Percentiles rank a stretch among this genome's conserved stretches.
Conservation (phyloP, 1,140 invertebrate species). For the Lepidurus packardi region DNA sequence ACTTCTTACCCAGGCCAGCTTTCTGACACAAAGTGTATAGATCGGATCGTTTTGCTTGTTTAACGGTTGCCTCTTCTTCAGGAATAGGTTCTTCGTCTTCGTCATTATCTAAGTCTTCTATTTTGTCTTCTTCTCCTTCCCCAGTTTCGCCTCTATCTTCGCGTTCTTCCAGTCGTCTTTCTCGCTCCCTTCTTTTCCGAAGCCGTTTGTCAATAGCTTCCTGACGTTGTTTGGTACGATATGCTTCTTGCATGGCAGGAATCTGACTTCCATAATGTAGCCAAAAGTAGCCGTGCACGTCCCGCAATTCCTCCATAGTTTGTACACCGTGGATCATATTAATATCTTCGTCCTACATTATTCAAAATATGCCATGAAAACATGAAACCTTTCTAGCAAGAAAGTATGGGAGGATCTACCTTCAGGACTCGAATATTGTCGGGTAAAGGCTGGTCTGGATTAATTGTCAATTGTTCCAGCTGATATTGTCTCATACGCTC, state of each 20-base stretch:
- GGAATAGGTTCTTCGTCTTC: conserved; percentile 55
- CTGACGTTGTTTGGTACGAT: conserved; percentile 53
- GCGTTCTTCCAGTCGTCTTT: conserved; percentile 33
- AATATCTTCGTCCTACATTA: conserved; percentile 67
- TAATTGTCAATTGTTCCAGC: conserved; percentile 71
- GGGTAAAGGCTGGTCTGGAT: conserved; percentile 74
- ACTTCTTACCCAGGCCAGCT: conserved; percentile 61
- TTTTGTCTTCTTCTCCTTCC: conserved; percentile 52
- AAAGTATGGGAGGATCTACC: conserved; percentile 36
- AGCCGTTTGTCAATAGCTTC: conserved; percentile 52
- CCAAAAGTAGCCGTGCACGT: conserved; percentile 88
- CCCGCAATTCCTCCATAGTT: conserved; percentile 83
- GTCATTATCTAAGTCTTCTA: conserved; percentile 53
- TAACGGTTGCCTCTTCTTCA: conserved; percentile 56
- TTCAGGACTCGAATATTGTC: conserved; percentile 72
- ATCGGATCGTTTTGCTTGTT: conserved; percentile 78
- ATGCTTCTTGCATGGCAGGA: conserved; percentile 72
- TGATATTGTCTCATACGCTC: conserved; percentile 91
- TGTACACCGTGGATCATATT: conserved; percentile 72
- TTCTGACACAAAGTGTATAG: conserved; percentile 77
- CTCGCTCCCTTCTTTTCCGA: conserved; percentile 50
- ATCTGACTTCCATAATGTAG: conserved; percentile 85
- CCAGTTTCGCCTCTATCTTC: conserved; percentile 46
- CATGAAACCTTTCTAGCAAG: neutral
- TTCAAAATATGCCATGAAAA: neutral